Conservation (phyloP, 2,113 vertebrate species). For the Campylomormyrus tamandua region DNA sequence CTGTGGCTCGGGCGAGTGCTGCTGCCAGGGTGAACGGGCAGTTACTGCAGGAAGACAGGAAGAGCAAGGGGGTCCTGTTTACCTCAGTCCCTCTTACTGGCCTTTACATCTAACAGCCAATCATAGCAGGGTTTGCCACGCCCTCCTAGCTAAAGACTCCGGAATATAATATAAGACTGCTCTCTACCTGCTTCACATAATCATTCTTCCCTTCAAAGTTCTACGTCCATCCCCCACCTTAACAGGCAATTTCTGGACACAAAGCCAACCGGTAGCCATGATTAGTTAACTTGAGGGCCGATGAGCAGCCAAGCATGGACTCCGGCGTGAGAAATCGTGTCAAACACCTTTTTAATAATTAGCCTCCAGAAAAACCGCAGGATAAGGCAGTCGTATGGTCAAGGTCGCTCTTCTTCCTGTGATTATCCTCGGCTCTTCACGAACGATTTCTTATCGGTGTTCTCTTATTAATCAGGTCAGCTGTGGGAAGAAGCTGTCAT, state of each 20-base stretch:
- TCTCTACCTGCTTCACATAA: not conserved
- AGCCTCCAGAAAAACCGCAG: not conserved
- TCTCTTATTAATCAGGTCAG: slow-evolving; percentile 8
- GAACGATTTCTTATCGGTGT: not conserved
- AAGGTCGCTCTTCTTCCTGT: not conserved
- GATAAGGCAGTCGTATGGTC: not conserved
- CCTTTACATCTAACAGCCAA: not conserved
- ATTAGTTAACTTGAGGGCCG: not conserved
- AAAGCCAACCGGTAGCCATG: not conserved
- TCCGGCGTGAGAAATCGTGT: not conserved
- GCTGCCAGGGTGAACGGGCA: slow-evolving; percentile 92
- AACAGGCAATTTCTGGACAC: not conserved
- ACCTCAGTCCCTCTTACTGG: not conserved
- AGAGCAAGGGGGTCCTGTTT: not conserved
- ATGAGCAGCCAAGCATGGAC: not conserved
- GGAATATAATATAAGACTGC: not conserved
- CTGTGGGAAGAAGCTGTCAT: not conserved
- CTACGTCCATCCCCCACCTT: not conserved
- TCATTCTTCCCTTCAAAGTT: not conserved
- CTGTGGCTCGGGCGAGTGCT: slow-evolving; percentile 83
- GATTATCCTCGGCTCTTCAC: not conserved
- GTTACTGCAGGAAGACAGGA: slow-evolving; percentile 64
- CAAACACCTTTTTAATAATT: slow-evolving; percentile 1
- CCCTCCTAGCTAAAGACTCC: not conserved
- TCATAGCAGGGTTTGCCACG: not conserved